phyloP scores from a whole-genome alignment of 2,113 vertebrate genomes.

The Saimiri boliviensis region DNA sequence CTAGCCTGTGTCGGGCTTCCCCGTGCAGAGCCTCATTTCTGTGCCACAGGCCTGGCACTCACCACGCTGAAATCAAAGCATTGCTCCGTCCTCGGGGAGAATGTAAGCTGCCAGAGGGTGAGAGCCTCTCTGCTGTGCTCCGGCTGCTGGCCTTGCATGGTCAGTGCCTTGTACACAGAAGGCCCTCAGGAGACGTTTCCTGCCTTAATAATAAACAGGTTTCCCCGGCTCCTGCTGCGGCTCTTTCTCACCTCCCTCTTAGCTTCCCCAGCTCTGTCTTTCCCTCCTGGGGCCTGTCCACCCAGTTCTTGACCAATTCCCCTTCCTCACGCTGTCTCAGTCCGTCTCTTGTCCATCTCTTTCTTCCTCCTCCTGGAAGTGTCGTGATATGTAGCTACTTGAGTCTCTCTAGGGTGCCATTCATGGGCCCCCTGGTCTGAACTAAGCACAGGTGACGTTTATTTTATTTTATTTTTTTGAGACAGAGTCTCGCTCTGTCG shows the following conservation, averaged over 20 bases:
- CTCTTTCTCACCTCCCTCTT: not conserved
- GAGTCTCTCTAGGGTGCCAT: not conserved
- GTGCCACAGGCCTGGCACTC: not conserved
- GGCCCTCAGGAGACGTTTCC: not conserved
- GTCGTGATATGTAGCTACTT: not conserved
- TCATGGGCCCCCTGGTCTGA: not conserved
- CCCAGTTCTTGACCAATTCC: not conserved
- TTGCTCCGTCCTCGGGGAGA: not conserved
- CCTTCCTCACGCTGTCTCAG: not conserved
- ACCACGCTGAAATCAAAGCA: not conserved
- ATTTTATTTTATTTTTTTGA: no score
- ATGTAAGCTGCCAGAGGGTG: not conserved
- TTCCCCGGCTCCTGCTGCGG: fast-evolving
- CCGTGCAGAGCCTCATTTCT: not conserved
- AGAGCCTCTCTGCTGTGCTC: no score
- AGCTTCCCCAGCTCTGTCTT: not conserved
- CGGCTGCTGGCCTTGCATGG: fast-evolving
- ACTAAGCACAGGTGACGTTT: not conserved
- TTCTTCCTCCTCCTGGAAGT: not conserved
- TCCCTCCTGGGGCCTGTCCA: not conserved
- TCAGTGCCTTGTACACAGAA: not conserved
- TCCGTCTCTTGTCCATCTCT: not conserved
- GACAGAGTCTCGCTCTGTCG: no score
- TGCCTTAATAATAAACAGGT: not conserved
- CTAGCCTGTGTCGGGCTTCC: not conserved